A percentile compares a stretch with the other conserved stretches of the same genome.
These are phyloP conservation scores for Conus ventricosus DNA, from an alignment of 1,140 invertebrate genomes.

Conservation along the genomic window DNA sequence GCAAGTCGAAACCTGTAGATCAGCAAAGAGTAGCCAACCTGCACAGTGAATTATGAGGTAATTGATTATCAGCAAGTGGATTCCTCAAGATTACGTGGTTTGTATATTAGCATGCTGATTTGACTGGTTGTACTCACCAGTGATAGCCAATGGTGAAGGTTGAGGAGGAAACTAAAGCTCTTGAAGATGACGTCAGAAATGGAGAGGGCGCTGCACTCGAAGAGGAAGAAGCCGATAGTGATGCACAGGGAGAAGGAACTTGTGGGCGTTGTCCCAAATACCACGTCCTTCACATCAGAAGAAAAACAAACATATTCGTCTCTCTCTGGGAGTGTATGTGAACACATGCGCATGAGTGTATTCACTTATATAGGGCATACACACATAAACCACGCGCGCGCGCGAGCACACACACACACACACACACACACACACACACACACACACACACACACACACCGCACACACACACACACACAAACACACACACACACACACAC, in stretches of 20 bases:
- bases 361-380: not conserved
- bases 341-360: not conserved
- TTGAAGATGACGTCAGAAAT: conserved; percentile 65
- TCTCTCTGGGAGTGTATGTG: not conserved
- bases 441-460: conserved; percentile 6
- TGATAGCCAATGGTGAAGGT: conserved; percentile 68
- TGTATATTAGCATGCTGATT: no score
- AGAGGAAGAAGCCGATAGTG: conserved; percentile 70
- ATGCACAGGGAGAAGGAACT: conserved; percentile 59
- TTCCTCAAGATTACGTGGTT: no score
- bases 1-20: no score
- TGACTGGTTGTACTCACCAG: conserved; percentile 32
- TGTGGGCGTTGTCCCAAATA: conserved; percentile 59
- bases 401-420: not conserved
- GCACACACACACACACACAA: not conserved
- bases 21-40: no score
- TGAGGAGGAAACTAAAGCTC: conserved; percentile 62
- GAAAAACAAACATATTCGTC: not conserved
- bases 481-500: no score
- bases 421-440: not conserved
- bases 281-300: conserved; percentile 48
- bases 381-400: not conserved
- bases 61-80: no score
- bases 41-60: no score
- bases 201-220: conserved; percentile 63